A percentile compares a stretch with the other conserved stretches of the same genome.
Evolutionary conservation across 2,113 vertebrate species (phyloP).

Genomic region (Calidris pugnax): DNA sequence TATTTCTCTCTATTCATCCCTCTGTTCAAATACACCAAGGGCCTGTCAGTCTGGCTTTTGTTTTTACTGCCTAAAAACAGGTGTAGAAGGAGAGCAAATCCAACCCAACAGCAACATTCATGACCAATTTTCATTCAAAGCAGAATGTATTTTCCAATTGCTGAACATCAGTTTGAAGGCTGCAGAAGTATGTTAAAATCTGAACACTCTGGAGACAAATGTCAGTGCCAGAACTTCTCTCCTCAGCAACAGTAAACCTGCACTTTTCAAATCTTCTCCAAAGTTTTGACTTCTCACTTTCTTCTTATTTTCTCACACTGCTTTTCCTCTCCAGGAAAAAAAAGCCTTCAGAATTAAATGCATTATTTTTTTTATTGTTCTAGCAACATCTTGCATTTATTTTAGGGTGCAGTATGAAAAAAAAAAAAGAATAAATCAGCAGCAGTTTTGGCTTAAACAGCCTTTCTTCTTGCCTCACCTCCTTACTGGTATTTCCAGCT

Average conservation of each 20-base stretch:
- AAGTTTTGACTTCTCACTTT: not conserved
- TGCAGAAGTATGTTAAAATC: conserved; percentile 26
- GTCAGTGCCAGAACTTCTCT: conserved; percentile 23
- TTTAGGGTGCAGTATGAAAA: not conserved
- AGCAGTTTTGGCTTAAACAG: not conserved
- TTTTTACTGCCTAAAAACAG: conserved; percentile 28
- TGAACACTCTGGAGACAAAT: conserved; percentile 31
- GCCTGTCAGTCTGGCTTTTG: conserved; percentile 7
- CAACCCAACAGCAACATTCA: conserved; percentile 30
- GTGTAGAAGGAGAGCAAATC: conserved; percentile 44
- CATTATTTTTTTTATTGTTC: not conserved
- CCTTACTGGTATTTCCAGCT: not conserved
- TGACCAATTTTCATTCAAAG: conserved; percentile 42
- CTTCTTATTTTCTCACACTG: not conserved
- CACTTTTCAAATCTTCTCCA: not conserved
- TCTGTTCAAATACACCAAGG: conserved; percentile 35
- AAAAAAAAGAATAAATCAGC: not conserved
- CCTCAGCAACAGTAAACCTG: not conserved
- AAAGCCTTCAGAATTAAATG: not conserved
- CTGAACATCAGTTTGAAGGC: conserved; percentile 30
- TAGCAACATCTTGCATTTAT: not conserved
- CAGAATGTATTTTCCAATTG: conserved; percentile 35
- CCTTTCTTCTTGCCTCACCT: not conserved
- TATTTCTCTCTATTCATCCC: conserved; percentile 36
- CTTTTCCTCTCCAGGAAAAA: not conserved